Evolutionary conservation across 2,113 vertebrate genomes (phyloP).

Genomic region (Phylloscopus trochiloides): DNA sequence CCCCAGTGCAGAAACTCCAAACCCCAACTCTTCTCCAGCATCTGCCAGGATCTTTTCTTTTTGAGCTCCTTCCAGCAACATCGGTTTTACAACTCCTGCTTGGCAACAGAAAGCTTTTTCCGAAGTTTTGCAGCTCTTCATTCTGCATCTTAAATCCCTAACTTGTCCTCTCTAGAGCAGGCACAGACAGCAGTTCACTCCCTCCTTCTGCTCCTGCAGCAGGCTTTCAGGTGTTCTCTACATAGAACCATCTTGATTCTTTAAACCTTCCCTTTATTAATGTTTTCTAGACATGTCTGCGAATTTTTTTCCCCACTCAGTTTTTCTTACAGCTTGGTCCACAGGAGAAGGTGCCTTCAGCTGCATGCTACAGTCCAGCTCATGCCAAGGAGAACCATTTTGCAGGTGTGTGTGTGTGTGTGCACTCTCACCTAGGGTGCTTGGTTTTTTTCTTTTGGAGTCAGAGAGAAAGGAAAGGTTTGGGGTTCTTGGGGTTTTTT

Average conservation of each 20-base stretch:
- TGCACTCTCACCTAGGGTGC: not conserved
- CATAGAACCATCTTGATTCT: fast-evolving
- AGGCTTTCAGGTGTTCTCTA: not conserved
- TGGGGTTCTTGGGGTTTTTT: not conserved
- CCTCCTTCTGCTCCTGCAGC: not conserved
- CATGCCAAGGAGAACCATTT: not conserved
- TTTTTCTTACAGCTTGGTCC: not conserved
- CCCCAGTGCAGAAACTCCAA: not conserved
- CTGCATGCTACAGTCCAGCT: not conserved
- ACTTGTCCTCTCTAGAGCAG: not conserved
- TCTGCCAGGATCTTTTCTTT: not conserved
- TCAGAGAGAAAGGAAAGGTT: not conserved
- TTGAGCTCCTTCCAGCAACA: not conserved
- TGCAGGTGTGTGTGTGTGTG: not conserved
- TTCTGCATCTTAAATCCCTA: not conserved
- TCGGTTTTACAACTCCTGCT: not conserved
- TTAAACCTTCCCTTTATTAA: not conserved
- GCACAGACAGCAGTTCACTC: not conserved
- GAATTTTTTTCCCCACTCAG: not conserved
- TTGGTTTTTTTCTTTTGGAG: not conserved
- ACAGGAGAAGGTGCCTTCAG: not conserved
- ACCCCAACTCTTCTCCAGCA: not conserved
- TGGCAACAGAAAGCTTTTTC: not conserved
- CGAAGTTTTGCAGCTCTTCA: not conserved
- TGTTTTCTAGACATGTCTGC: not conserved